These are phyloP conservation scores for Dryocosmus kuriphilus DNA, from an alignment of 2,888 invertebrate genomes.

Conservation along the genomic window DNA sequence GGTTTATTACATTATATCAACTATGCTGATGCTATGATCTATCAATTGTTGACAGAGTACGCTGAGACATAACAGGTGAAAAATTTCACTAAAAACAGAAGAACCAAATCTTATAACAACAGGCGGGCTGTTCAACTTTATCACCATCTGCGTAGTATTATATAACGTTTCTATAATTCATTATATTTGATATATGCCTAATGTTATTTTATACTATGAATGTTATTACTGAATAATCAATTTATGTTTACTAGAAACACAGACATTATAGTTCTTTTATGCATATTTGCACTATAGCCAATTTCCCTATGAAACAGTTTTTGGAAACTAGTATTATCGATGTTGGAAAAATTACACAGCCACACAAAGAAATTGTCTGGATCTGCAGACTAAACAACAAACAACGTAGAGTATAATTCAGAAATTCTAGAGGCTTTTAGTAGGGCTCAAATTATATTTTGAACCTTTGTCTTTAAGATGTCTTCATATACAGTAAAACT, in stretches of 20 bases:
- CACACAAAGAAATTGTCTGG: too few relatives aligned
- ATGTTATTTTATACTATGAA: not conserved
- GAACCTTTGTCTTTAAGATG: too few relatives aligned
- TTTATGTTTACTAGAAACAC: slow-evolving; percentile 6
- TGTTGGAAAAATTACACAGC: too few relatives aligned
- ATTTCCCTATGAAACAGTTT: not conserved
- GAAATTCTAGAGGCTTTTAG: too few relatives aligned
- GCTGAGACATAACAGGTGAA: not conserved
- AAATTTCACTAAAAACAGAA: not conserved
- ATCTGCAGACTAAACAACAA: too few relatives aligned
- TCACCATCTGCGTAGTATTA: not conserved
- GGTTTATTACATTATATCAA: not conserved
- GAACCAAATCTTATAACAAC: not conserved
- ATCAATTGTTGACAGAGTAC: slow-evolving; percentile 9
- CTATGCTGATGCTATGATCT: not conserved
- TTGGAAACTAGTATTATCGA: not conserved
- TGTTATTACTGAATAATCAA: not conserved
- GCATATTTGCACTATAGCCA: not conserved
- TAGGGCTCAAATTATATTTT: too few relatives aligned
- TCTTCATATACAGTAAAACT: too few relatives aligned
- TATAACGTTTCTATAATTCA: too few relatives aligned
- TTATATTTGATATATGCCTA: too few relatives aligned
- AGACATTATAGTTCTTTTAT: not conserved
- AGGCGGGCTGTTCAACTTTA: not conserved
- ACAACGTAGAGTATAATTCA: too few relatives aligned